Conservation (phyloP, 2,113 vertebrate species). For the Todiramphus saurophagus region DNA sequence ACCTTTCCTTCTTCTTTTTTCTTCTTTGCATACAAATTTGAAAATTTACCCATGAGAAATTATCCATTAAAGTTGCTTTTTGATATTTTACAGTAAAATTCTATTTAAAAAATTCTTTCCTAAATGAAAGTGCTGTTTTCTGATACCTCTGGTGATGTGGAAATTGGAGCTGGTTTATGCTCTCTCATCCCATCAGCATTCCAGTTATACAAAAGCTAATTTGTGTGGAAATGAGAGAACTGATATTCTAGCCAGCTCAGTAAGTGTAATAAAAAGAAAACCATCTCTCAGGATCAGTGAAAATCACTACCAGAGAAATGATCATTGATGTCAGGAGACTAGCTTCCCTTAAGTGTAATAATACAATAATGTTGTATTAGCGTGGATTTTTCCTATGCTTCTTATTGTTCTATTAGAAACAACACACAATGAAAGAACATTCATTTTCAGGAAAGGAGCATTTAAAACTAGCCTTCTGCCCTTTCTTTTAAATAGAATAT, state of each 20-base stretch:
- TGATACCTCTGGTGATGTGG: neutral
- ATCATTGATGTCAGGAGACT: neutral
- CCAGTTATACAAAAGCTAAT: neutral
- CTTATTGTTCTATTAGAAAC: neutral
- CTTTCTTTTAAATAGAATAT: neutral
- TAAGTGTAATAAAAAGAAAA: slow-evolving; percentile 26
- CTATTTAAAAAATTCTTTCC: neutral
- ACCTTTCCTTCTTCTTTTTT: neutral
- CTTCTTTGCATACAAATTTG: neutral
- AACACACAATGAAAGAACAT: neutral
- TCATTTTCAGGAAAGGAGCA: neutral
- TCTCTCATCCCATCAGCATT: neutral
- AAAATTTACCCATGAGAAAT: neutral
- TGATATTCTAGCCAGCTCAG: slow-evolving; percentile 10
- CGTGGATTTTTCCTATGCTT: neutral
- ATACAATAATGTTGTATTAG: neutral
- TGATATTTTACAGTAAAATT: neutral
- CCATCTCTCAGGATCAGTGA: neutral
- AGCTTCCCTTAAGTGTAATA: neutral
- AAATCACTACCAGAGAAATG: neutral
- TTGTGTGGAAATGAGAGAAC: slow-evolving; percentile 22
- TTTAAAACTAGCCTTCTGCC: neutral
- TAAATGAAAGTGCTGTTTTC: neutral
- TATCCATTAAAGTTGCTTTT: neutral
- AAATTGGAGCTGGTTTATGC: neutral